Conservation (phyloP, 2,113 vertebrate genomes). For the Laterallus jamaicensis region DNA sequence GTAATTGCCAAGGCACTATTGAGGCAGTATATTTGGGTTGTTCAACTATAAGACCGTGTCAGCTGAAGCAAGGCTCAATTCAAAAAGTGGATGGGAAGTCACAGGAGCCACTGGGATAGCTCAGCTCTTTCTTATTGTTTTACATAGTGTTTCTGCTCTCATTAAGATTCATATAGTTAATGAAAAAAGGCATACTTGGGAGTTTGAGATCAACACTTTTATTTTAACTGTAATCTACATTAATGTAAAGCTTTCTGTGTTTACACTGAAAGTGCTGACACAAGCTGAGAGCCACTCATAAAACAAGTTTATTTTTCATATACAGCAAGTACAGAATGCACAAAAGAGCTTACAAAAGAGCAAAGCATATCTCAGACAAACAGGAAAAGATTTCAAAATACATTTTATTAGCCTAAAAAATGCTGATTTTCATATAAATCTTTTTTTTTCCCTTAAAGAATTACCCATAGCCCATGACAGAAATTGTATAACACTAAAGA, state of each 20-base stretch:
- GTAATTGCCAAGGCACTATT: background rate
- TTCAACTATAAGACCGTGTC: background rate
- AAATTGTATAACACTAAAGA: background rate
- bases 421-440: background rate
- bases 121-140: background rate
- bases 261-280: slow-evolving; percentile 38
- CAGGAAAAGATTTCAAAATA: background rate
- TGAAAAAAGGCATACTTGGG: background rate
- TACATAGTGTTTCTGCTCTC: background rate
- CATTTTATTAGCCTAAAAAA: background rate
- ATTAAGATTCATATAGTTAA: background rate
- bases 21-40: background rate
- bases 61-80: background rate
- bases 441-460: background rate
- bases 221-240: background rate
- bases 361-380: background rate
- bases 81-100: background rate
- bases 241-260: slow-evolving; percentile 5
- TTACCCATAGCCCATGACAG: background rate
- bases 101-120: background rate
- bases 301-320: slow-evolving; percentile 37
- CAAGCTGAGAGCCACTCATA: slow-evolving; percentile 6
- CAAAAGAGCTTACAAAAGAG: background rate
- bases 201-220: background rate
- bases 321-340: background rate